Evolutionary conservation across 2,113 vertebrate genomes (phyloP).

Genomic region (Pavo muticus): DNA sequence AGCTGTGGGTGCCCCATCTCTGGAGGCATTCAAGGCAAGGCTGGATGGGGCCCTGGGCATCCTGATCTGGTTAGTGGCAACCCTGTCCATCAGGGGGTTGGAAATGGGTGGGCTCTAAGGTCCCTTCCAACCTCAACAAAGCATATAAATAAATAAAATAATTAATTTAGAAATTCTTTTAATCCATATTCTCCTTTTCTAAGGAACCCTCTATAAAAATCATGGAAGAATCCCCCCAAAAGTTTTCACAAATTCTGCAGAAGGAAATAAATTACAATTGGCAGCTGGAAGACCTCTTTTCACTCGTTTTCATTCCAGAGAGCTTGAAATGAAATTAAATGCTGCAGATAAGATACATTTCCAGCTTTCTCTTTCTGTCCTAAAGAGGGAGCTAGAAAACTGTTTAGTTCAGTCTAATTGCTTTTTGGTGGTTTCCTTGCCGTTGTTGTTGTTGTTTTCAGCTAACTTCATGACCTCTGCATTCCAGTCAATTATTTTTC

Average conservation of each 20-base stretch:
- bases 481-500: not conserved
- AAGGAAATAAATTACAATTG: not conserved
- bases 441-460: not conserved
- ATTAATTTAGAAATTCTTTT: not conserved
- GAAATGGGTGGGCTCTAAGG: not conserved
- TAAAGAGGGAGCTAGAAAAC: slow-evolving; percentile 22
- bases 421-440: not conserved
- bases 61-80: not conserved
- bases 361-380: not conserved
- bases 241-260: not conserved
- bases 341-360: not conserved
- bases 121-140: not conserved
- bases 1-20: not conserved
- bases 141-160: not conserved
- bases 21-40: not conserved
- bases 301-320: not conserved
- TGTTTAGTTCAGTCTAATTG: not conserved
- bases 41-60: not conserved
- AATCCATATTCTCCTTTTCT: not conserved
- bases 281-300: not conserved
- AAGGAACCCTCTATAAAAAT: not conserved
- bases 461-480: not conserved
- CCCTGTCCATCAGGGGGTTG: not conserved
- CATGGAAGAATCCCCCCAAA: not conserved
- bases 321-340: slow-evolving; percentile 15